phyloP scores from a whole-genome alignment of 2,888 invertebrate species.

The Steinernema carpocapsae region DNA sequence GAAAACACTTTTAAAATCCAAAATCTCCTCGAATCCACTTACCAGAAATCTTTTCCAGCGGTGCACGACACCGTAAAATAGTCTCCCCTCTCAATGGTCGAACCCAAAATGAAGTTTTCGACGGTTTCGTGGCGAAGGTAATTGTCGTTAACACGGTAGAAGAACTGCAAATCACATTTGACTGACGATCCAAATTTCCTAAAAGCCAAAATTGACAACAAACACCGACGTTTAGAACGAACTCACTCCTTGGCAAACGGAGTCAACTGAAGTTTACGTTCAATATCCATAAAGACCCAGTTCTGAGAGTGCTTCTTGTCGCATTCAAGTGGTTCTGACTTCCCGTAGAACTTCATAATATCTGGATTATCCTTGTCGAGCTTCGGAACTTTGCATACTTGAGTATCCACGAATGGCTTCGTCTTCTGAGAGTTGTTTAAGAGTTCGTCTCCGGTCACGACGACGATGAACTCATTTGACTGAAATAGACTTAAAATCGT shows the following conservation, averaged over 20 bases:
- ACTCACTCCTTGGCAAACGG: neutral
- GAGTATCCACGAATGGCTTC: too few relatives aligned
- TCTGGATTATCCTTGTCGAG: slow-evolving; percentile 34
- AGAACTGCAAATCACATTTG: neutral
- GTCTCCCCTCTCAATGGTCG: neutral
- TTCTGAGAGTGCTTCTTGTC: neutral
- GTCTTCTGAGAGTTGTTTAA: too few relatives aligned
- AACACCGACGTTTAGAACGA: neutral
- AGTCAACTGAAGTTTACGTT: neutral
- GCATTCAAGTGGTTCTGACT: neutral
- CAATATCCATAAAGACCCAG: neutral
- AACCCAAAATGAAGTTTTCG: neutral
- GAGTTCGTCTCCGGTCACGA: too few relatives aligned
- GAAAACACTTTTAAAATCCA: neutral
- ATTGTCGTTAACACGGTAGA: neutral
- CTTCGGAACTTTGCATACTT: slow-evolving; percentile 39
- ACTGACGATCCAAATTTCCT: neutral
- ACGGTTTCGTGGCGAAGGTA: neutral
- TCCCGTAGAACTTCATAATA: slow-evolving; percentile 31
- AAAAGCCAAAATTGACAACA: neutral
- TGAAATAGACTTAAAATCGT: too few relatives aligned
- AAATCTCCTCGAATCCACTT: neutral
- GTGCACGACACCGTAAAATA: neutral
- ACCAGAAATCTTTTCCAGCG: neutral
- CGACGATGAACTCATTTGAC: too few relatives aligned